Base-by-base conservation (phyloP, 2,797 vertebrate species). In the Cygnus olor region DNA sequence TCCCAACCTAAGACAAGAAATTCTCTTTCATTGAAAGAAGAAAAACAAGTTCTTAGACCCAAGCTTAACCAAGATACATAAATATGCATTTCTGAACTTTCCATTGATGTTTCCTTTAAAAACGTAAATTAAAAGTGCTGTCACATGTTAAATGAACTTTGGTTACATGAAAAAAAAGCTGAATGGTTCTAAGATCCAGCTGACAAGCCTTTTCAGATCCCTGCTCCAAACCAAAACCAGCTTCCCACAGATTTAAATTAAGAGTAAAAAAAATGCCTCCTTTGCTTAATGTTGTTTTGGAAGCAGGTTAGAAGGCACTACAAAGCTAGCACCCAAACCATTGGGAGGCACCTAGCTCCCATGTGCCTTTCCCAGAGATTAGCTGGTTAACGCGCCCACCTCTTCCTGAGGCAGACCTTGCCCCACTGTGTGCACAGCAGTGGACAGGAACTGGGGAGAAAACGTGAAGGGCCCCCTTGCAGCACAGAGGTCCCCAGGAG, bases 161-260 rank as follows among this genome's bases (percentile, higher is more conserved):
- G 34, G 30, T 60, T 79, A 85, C 80, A n/a, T 27, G 19, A n/a
- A 85, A 61, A 54, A 88, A 76, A 47, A 5, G 44, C 54, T 63
- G 73, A 20, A 94, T 30, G 30, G 51, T 42, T 89, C 45, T 9
- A 36, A 80, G 69, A 90, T 77, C n/a, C 66, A 73, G 72, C 44
- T 44, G 80, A 85, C 91, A 85, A 94, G 84, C 65, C 82, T 89
- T 89, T 80, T 91, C 90, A 91, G 92, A 80, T 89, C 63, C 19
- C 76, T 81, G 70, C 47, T 88, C 73, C 73, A n/a, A 90, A 79
- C 21, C 45, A 85, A 94, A 94, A 95, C 13, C 51, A 68, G 60
- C 49, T 88, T 93, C 79, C 38, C 38, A 76, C 54, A 77, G 80
- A 77, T 53, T 87, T 90, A 79, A 86, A 94, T 69, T 68, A 92